These are phyloP conservation scores for Epinephelus malabaricus DNA, from an alignment of 2,797 vertebrate genomes.

Conservation along the genomic window DNA sequence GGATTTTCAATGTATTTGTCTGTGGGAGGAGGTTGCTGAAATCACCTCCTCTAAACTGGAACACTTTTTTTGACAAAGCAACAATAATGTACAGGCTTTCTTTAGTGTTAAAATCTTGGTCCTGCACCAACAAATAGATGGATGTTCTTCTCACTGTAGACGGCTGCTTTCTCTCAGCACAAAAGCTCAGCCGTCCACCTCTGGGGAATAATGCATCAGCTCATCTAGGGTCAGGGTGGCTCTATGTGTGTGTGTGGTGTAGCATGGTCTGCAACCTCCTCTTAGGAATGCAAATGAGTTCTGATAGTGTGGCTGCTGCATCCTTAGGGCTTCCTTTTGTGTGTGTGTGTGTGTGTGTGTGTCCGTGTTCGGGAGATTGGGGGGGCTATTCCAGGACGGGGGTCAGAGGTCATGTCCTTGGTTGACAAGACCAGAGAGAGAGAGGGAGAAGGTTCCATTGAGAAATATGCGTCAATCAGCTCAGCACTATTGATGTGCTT, in stretches of 20 bases:
- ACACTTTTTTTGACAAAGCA: background rate
- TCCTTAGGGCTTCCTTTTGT: conserved; percentile 53
- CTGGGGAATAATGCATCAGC: conserved; percentile 39
- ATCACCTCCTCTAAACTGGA: conserved; percentile 35
- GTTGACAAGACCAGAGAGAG: conserved; percentile 63
- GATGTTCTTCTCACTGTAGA: conserved; percentile 8
- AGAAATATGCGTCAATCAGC: background rate
- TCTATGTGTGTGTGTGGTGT: conserved; percentile 31
- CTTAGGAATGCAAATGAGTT: conserved; percentile 65
- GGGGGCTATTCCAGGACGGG: conserved; percentile 64
- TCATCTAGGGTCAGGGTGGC: conserved; percentile 61
- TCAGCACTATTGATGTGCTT: background rate
- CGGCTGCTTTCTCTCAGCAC: conserved; percentile 20
- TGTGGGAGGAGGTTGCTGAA: conserved; percentile 21
- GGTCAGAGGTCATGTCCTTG: conserved; percentile 81
- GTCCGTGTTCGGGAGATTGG: conserved; percentile 8
- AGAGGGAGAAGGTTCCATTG: background rate
- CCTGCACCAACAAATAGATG: background rate
- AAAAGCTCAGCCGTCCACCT: conserved; percentile 41
- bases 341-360: conserved; percentile 10
- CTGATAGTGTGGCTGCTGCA: conserved; percentile 57
- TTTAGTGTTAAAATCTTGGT: background rate
- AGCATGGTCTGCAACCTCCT: conserved; percentile 36
- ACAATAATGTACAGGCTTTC: background rate
- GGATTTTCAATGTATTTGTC: background rate